A percentile compares a stretch with the other conserved stretches of the same genome.
phyloP scores from a whole-genome alignment of 2,888 invertebrate genomes.

The Brenthis ino region DNA sequence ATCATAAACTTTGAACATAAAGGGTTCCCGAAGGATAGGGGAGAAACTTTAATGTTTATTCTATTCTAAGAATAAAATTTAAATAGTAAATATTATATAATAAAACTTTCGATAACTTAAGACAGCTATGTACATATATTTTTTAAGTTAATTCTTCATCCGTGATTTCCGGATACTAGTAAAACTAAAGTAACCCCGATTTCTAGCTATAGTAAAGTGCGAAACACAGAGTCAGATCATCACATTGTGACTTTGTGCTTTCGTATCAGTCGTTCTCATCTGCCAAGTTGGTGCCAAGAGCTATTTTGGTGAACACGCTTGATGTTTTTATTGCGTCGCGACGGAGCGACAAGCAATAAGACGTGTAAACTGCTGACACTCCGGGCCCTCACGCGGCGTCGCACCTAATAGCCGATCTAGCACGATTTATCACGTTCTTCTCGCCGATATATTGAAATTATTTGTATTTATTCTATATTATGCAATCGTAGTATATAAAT shows the following conservation, averaged over 20 bases:
- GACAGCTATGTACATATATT: too few relatives aligned
- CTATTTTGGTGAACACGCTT: conserved; percentile 80
- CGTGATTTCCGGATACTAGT: not conserved
- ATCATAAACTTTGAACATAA: too few relatives aligned
- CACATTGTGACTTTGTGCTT: conserved; percentile 61
- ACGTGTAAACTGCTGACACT: conserved; percentile 70
- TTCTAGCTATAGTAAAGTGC: conserved; percentile 20
- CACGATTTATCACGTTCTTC: conserved; percentile 77
- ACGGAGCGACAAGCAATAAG: conserved; percentile 74
- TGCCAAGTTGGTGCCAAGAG: conserved; percentile 71
- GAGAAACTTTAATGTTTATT: too few relatives aligned
- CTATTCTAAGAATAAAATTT: too few relatives aligned
- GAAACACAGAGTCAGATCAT: conserved; percentile 45
- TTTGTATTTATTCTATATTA: conserved; percentile 59
- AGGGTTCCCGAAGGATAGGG: too few relatives aligned
- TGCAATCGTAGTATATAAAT: conserved; percentile 1
- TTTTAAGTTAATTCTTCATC: not conserved
- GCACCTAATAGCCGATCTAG: conserved; percentile 73
- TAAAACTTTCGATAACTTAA: too few relatives aligned
- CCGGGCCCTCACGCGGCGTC: conserved; percentile 68
- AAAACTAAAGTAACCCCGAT: not conserved
- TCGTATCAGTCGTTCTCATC: conserved; percentile 63
- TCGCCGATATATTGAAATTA: conserved; percentile 73
- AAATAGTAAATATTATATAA: too few relatives aligned
- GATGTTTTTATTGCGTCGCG: conserved; percentile 81